phyloP scores from a whole-genome alignment of 2,113 vertebrate genomes.

The Pseudolaguvia tuberculata region DNA sequence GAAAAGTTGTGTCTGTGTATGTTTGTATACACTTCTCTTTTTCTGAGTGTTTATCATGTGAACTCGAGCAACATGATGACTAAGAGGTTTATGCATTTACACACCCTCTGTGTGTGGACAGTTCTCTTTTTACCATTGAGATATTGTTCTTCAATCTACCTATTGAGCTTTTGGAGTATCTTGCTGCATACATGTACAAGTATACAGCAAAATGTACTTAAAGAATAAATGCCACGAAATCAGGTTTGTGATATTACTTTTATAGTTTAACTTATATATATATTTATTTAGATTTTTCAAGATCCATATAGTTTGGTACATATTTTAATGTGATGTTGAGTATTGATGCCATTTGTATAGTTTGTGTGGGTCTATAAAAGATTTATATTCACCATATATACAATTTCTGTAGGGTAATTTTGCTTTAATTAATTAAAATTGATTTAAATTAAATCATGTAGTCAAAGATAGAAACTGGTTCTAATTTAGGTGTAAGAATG shows the following conservation, averaged over 20 bases:
- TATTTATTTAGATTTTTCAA: no score
- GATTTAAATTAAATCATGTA: no score
- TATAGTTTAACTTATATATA: not conserved
- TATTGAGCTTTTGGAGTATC: not conserved
- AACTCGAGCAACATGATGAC: constrained; percentile 34
- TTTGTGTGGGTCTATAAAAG: not conserved
- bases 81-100: constrained; percentile 11
- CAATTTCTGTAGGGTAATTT: no score
- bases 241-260: constrained; percentile 18
- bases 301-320: not conserved
- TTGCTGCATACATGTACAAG: not conserved
- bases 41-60: constrained; percentile 24
- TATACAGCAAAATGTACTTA: not conserved
- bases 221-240: not conserved
- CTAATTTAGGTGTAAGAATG: not conserved
- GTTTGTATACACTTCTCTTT: not conserved
- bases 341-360: not conserved
- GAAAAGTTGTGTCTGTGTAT: not conserved
- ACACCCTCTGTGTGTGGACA: not conserved
- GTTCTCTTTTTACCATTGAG: not conserved
- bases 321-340: not conserved
- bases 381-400: not conserved
- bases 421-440: no score
- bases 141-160: not conserved
- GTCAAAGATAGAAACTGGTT: not conserved